Evolutionary conservation across 2,113 vertebrate genomes (phyloP), one percentile per base, ranked within the genome.

Genomic region (human): DNA sequence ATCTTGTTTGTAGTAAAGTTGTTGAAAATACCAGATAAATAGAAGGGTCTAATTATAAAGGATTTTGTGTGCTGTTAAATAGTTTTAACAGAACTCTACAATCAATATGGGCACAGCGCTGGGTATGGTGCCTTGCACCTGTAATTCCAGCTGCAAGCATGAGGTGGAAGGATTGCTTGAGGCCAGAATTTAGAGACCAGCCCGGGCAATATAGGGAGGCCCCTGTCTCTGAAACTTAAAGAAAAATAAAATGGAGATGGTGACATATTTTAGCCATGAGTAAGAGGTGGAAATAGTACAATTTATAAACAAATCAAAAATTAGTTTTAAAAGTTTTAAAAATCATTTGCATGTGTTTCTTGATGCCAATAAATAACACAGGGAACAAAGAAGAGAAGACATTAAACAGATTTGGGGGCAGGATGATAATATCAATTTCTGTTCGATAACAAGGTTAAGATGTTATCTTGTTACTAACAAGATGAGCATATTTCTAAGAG

Each of bases 11-110:
- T 57, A 94, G 6, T 88, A 20, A 89, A 85, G 12, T 38, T 78
- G 8, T 30, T 93, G 32, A 75, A 97, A 81, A 83, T 90, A 90
- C n/a, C 30, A 55, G 50, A 66, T 79, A 83, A 84, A 72, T 78
- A 43, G 5, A 76, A 70, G 14, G 2, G 2, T 45, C 22, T 68
- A 14, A 13, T 43, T 72, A 43, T 52, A 17, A 85, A 87, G 90
- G 14, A 2, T 4, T 79, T 68, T 68, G 35, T 64, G 38, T 50
- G 8, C 8, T 61, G 9, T 17, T 57, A 79, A 61, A 50, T 43
- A 80, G 35, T 6, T 81, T 70, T 76, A 73, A 82, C 0, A 8
- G 68, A 57, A 35, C 20, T 78, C 25, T 92, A 1, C 0, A 35
- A 1, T 23, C 16, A 20, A 23, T 48, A 35, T 68, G 14, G 59